Base-by-base conservation (phyloP, 2,797 vertebrate species). In the Gymnocypris eckloni region DNA sequence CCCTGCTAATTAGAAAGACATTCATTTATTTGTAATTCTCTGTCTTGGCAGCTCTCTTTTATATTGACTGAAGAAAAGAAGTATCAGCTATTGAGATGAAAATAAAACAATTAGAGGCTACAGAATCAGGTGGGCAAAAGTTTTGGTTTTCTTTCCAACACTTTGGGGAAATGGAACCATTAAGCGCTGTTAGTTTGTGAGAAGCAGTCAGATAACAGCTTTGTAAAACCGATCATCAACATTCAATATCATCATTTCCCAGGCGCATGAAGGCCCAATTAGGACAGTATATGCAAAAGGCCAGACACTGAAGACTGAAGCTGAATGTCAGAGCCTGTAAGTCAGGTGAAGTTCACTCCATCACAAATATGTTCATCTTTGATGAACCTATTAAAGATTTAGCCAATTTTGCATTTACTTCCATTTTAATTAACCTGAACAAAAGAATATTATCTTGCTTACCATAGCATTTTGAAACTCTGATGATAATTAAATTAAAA, bases 271-370 rank as follows among this genome's bases (percentile, higher is more conserved):
- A 52, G 22, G 48, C 7, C 64, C 79, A 52, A 52, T 81, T 81
- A 81, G 66, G 66, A n/a, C 20, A 54, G 33, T n/a, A 41, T n/a
- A 54, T n/a, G 64, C 12, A 33, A 81, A 81, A 81, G 48, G 20
- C 79, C 66, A 70, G 66, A 39, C 45, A 54, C 13, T 70, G 48
- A 81, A 69, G 79, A 52, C 45, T 81, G 66, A 81, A 81, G 66
- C 66, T 41, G 43, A 81, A 70, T 70, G 66, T 81, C 79, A 70
- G 22, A 79, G 66, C 28, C 33, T 70, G 79, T 56, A 54, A 71
- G 61, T 81, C 79, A 71, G 66, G 48, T n/a, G 70, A 81, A 81
- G 79, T 70, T 81, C 64, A 71, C 4, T 13, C 45, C 33, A 54
- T 52, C 66, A 70, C 48, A 81, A 33, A 71, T 69, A 61, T 52